Percentiles rank a stretch among this genome's conserved stretches.
Evolutionary conservation across 2,113 vertebrate genomes (phyloP).

Genomic region (Maccullochella peelii): DNA sequence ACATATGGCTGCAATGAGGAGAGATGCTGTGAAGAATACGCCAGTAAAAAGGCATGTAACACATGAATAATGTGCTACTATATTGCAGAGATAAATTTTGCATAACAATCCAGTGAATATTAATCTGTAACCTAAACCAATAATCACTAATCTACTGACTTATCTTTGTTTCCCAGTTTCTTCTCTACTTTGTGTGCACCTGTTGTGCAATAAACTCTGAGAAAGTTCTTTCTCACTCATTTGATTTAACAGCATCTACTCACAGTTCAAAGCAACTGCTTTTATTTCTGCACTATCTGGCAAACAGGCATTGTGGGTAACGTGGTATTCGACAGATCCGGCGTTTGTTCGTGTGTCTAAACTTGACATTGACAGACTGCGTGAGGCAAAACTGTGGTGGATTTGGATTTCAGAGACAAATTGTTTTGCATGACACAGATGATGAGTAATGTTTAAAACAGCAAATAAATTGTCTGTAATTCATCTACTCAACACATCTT

Average conservation of each 20-base stretch:
- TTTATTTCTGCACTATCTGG: slow-evolving; percentile 29
- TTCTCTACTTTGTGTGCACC: background rate
- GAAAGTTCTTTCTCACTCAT: background rate
- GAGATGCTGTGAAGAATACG: slow-evolving; percentile 9
- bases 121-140: background rate
- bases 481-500: slow-evolving; percentile 43
- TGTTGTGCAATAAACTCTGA: background rate
- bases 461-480: slow-evolving; percentile 39
- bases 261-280: background rate
- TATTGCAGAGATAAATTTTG: background rate
- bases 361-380: slow-evolving; percentile 29
- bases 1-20: slow-evolving; percentile 61
- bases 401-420: slow-evolving; percentile 44
- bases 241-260: background rate
- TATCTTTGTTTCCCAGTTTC: background rate
- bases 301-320: slow-evolving; percentile 35
- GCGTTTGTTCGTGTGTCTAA: slow-evolving; percentile 26
- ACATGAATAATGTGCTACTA: slow-evolving; percentile 7
- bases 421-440: slow-evolving; percentile 44
- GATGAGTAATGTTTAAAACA: slow-evolving; percentile 46
- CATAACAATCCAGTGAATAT: background rate
- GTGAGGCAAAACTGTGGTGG: slow-evolving; percentile 22
- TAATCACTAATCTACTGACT: background rate
- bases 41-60: background rate
- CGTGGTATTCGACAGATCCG: slow-evolving; percentile 4